Evolutionary conservation across 2,888 invertebrate species (phyloP), one percentile per base, ranked within the genome.

Genomic region (Galerucella calmariensis): DNA sequence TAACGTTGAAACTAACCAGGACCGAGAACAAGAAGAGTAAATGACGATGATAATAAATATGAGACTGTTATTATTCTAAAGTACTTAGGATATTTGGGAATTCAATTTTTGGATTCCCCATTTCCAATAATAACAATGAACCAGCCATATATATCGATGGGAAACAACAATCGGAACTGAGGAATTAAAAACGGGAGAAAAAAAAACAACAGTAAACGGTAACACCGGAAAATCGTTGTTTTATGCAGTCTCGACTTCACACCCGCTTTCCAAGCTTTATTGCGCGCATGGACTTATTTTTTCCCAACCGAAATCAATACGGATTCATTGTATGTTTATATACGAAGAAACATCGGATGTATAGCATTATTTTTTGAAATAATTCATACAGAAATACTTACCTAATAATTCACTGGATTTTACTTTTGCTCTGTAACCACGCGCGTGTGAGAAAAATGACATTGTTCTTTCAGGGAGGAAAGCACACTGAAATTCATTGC

Each of bases 241-340:
- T 84, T 82, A 84, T 83, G 80, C 83, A 81, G 82, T 81, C 83
- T 81, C 79, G 80, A 77, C 78, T 81, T 79, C 83, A 81, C 83
- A 83, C 82, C 82, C 79, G 82, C 80, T 81, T 58, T 46, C 66
- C 80, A 6, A 85, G 84, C 83, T 86, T 87, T 86, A 84, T 82
- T 85, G 86, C 86, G 85, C 85, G 86, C 86, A 86, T 85, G 86
- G 85, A 87, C 87, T 86, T 86, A 86, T 87, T 87, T 86, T 86
- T 86, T 85, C 83, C 82, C 66, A 72, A 82, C 83, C 81, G 82
- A 84, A 87, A 87, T 87, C 87, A 86, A 87, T 87, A 87, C 85
- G 74, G 74, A 75, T 73, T 77, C 72, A 76, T 77, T 74, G 75
- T 44, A 46, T 81, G 77, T 78, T 77, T 76, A 78, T 79, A 76